Base-by-base conservation (phyloP, 1,140 invertebrate genomes). In the Eciton burchellii region DNA sequence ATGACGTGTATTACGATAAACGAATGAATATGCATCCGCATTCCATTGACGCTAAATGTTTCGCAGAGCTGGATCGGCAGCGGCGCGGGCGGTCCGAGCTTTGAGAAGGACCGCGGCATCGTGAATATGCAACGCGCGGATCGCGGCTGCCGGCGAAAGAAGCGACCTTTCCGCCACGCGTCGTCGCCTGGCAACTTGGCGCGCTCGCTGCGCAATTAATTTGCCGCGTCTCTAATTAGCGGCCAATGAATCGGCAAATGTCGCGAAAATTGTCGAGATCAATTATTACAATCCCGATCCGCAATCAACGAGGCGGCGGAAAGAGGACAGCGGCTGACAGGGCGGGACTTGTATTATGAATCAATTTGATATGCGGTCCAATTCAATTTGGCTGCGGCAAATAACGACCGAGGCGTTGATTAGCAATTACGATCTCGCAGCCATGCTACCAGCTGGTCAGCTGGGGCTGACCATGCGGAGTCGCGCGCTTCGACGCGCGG, bases 401-500 rank as follows among this genome's bases (percentile, higher is more conserved):
- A 84, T 73, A 84, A 81, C 86, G 52, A 84, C 41, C 70, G 54
- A 43, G 29, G 49, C 56, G 26, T 60, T 49, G 81, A 88, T 88
- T 87, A 87, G 86, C 86, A 88, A 88, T 88, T 88, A 88, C 60
- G 87, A 88, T 88, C 81, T 54, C 41, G 70, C n/a, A 59, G 26
- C 29, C 47, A 35, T 35, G 29, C 21, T 29, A 82, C 19, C 19
- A 26, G n/a, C n/a, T 49, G 16, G 52, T 68, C 70, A 29, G 24
- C 57, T n/a, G n/a, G 6, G 41, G 6, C 35, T 12, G 59, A 47
- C 11, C 26, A 43, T 45, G 35, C 45, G 26, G 79, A 29, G 49
- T 43, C n/a, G n/a, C n/a, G n/a, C n/a, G n/a, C n/a, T n/a, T n/a
- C n/a, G n/a, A 29, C 57, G 16, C 41, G 26, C 63, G 56, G 35